phyloP scores from a whole-genome alignment of 2,797 vertebrate genomes.

The Malurus splendens region DNA sequence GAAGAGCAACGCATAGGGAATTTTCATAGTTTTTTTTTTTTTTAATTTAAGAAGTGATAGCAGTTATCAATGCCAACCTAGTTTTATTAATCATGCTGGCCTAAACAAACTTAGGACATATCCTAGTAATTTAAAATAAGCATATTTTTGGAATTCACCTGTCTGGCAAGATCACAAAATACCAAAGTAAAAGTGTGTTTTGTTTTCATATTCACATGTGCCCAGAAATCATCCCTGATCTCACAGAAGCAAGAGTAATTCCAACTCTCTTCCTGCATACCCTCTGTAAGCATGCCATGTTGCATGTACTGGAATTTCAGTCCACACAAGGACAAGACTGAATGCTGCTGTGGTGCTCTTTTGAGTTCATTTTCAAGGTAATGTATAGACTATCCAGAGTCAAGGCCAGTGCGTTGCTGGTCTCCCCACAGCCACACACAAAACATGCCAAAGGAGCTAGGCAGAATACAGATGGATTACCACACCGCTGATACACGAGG shows the following conservation, averaged over 20 bases:
- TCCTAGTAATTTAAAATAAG: background rate
- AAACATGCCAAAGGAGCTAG: rapidly evolving
- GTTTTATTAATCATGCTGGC: background rate
- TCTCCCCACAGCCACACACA: rapidly evolving
- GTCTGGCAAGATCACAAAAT: background rate
- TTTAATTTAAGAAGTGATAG: background rate
- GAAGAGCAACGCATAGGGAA: background rate
- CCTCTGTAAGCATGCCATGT: rapidly evolving
- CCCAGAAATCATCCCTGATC: background rate
- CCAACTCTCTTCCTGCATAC: rapidly evolving
- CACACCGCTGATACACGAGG: background rate
- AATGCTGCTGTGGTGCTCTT: background rate
- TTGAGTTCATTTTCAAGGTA: background rate
- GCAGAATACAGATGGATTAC: background rate
- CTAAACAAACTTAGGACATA: background rate
- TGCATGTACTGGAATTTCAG: rapidly evolving
- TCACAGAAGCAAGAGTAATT: background rate
- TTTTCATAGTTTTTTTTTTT: background rate
- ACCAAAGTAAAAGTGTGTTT: background rate
- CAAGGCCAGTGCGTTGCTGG: background rate
- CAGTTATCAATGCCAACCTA: background rate
- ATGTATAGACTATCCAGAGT: background rate
- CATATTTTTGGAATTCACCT: background rate
- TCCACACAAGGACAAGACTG: background rate
- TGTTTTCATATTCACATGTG: background rate